Conservation (phyloP, 2,797 vertebrate species). For the Sphenodon punctatus region DNA sequence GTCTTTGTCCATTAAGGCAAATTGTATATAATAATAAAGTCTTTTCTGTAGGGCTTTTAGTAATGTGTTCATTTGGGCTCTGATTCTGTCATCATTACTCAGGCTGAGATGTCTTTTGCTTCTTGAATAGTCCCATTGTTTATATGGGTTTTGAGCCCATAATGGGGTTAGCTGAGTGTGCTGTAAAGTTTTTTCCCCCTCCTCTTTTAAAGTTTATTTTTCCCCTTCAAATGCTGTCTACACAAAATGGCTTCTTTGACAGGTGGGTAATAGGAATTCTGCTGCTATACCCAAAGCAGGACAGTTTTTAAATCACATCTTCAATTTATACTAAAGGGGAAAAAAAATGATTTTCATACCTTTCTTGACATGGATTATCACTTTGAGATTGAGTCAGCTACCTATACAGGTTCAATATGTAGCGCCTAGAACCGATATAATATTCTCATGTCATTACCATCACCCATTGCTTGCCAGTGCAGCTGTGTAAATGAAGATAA, state of each 20-base stretch:
- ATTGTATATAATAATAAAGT: rapidly evolving
- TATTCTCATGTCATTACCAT: not conserved
- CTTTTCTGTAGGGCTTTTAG: not conserved
- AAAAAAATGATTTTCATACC: slow-evolving; percentile 36
- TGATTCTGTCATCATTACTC: not conserved
- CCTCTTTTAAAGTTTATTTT: not conserved
- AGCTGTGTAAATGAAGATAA: not conserved
- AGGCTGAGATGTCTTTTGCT: not conserved
- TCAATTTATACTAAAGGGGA: slow-evolving; percentile 4
- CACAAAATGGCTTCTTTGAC: not conserved
- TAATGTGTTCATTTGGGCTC: not conserved
- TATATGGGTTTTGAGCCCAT: not conserved
- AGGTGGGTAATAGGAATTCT: not conserved
- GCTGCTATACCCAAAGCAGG: slow-evolving; percentile 14
- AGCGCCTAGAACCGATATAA: not conserved
- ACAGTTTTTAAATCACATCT: slow-evolving; percentile 32
- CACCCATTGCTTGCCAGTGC: not conserved
- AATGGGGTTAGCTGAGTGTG: not conserved
- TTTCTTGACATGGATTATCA: slow-evolving; percentile 11
- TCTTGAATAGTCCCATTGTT: not conserved
- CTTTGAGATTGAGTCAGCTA: slow-evolving; percentile 15
- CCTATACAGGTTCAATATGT: slow-evolving; percentile 14
- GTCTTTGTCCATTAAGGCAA: too few relatives aligned
- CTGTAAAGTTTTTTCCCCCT: not conserved
- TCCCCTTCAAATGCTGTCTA: slow-evolving; percentile 16